A percentile compares a stretch with the other conserved stretches of the same genome.
Conservation (phyloP, 2,113 vertebrate genomes). For the Carassius carassius region DNA sequence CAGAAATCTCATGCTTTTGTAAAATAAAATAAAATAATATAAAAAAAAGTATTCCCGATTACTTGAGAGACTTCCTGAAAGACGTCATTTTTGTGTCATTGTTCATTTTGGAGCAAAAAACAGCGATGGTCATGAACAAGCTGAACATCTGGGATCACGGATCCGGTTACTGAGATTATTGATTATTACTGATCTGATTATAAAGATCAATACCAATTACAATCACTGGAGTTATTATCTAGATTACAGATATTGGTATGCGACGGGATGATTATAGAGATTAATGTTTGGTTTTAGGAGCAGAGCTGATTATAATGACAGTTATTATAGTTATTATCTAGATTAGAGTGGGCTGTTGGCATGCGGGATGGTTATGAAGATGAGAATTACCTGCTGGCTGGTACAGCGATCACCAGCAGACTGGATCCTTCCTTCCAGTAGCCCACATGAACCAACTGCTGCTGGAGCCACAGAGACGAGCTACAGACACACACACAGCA, state of each 20-base stretch:
- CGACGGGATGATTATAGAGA: background rate
- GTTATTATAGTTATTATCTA: conserved; percentile 1
- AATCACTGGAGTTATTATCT: background rate
- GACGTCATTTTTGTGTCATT: background rate
- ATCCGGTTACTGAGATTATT: background rate
- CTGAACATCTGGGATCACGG: background rate
- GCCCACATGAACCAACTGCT: conserved; percentile 88
- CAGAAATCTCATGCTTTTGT: background rate
- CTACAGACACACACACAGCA: conserved; percentile 5
- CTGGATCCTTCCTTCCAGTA: conserved; percentile 92
- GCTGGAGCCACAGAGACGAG: conserved; percentile 83
- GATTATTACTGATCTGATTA: background rate
- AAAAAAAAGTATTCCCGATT: background rate
- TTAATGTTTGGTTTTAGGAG: background rate
- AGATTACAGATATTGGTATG: background rate
- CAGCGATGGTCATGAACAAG: background rate
- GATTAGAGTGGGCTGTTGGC: background rate
- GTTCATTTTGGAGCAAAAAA: background rate
- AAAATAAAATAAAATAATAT: no score
- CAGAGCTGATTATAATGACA: conserved; percentile 8
- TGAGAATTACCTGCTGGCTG: conserved; percentile 83
- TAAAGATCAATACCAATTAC: background rate
- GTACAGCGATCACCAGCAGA: conserved; percentile 87
- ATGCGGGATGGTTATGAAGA: background rate
- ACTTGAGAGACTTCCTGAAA: background rate